These are phyloP conservation scores for Zeus faber DNA, from an alignment of 2,113 vertebrate species.

Conservation along the genomic window DNA sequence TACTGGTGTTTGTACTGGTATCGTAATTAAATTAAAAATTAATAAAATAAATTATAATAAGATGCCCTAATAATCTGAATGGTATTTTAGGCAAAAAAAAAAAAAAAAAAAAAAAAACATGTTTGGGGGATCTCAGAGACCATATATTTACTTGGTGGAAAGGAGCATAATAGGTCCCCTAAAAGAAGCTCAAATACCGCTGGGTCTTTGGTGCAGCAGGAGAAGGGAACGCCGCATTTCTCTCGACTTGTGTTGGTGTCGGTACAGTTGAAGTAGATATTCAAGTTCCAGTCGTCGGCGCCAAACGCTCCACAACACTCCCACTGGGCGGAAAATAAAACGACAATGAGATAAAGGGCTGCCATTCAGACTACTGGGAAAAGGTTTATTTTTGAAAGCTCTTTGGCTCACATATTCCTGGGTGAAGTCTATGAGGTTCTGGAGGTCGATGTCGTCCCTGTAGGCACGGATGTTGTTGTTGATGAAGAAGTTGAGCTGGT, in stretches of 20 bases:
- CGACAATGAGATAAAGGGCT: too few species aligned
- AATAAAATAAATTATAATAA: too few species aligned
- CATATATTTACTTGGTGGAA: too few species aligned
- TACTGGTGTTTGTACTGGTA: too few species aligned
- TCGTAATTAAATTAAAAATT: too few species aligned
- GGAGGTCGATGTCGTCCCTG: slow-evolving; percentile 96
- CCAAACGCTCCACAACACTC: slow-evolving; percentile 97
- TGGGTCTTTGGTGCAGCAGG: slow-evolving; percentile 97
- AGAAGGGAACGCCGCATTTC: slow-evolving; percentile 95
- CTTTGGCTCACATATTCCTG: slow-evolving; percentile 92
- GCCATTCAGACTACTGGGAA: too few species aligned
- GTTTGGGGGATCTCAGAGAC: too few species aligned
- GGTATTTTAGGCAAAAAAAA: too few species aligned
- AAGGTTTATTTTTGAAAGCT: too few species aligned
- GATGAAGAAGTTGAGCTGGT: slow-evolving; percentile 98
- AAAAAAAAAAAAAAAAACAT: slow-evolving; percentile 6
- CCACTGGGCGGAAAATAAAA: slow-evolving; percentile 85
- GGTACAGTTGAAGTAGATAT: slow-evolving; percentile 99
- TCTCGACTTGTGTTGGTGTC: slow-evolving; percentile 95
- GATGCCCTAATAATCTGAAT: too few species aligned
- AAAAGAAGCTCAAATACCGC: too few species aligned
- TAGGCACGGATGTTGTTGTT: slow-evolving; percentile 99
- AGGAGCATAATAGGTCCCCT: too few species aligned
- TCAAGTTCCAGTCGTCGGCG: slow-evolving; percentile 97
- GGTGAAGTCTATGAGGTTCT: slow-evolving; percentile 98